Evolutionary conservation across 2,888 invertebrate species (phyloP).

Genomic region (Ommatoiulus sabulosus): DNA sequence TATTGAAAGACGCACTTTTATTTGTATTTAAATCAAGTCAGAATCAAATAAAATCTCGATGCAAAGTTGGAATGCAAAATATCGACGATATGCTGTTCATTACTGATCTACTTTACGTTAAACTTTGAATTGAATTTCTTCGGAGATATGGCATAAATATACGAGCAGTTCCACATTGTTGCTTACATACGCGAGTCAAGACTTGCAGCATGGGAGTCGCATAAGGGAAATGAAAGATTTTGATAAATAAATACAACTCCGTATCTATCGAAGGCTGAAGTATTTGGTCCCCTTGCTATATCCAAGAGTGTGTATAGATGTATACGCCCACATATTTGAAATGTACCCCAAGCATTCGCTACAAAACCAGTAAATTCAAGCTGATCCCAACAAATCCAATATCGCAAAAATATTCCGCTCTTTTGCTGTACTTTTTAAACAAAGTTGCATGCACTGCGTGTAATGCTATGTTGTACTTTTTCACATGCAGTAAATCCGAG

Average conservation of each 20-base stretch:
- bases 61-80: constrained; percentile 16
- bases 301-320: not conserved
- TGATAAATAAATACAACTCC: constrained; percentile 22
- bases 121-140: constrained; percentile 2
- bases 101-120: constrained; percentile 45
- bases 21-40: not conserved
- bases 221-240: constrained; percentile 39
- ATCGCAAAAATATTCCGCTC: not conserved
- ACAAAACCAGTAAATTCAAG: not conserved
- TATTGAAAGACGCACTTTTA: constrained; percentile 34
- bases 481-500: not conserved
- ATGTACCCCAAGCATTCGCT: not conserved
- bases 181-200: not conserved
- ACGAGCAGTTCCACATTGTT: not conserved
- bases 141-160: constrained; percentile 7
- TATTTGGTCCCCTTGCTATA: not conserved
- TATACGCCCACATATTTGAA: not conserved
- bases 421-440: not conserved
- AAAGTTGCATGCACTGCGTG: not conserved
- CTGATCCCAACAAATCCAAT: not conserved
- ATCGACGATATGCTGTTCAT: constrained; percentile 2
- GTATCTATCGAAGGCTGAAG: not conserved
- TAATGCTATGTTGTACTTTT: not conserved
- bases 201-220: not conserved
- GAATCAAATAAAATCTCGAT: constrained; percentile 5